Evolutionary conservation across 2,888 invertebrate genomes (phyloP), one percentile per base, ranked within the genome.

Genomic region (Leucophenga maculata): DNA sequence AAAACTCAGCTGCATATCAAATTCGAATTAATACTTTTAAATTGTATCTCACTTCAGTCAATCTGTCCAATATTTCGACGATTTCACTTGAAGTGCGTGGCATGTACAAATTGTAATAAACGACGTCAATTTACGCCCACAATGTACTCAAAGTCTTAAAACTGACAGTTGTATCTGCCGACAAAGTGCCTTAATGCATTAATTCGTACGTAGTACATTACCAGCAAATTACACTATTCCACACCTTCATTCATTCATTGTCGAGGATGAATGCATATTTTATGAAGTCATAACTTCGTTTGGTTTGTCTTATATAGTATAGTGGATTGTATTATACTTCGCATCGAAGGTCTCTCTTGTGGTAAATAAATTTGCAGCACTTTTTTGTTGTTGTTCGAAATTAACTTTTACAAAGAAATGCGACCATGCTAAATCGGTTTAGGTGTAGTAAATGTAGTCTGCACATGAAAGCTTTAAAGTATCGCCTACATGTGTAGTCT

Each of bases 211-310:
- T 9, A 6, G 18, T n/a, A 18, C 18, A 52, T 52, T 52, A 52
- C 9, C 16, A 18, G 52, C 16, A 20, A 16, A 16, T 32, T 18
- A 20, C 44, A 18, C n/a, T 32, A 60, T 39, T 16, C 60, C 32
- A 60, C 60, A 39, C 60, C 60, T 57, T 57, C 31, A 57, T n/a
- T 57, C 60, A 39, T 57, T 57, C 31, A 57, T n/a, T 57, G 57
- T 13, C 8, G 52, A 1, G 11, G 20, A 16, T 16, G 39, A 11
- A 39, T 59, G 60, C 39, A 39, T 39, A 39, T 39, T 39, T 39
- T 39, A 39, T 39, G 39, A 39, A 39, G 39, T 39, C 39, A 39
- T 39, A 39, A 39, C 8, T 39, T 39, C 11, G 11, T 39, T n/a
- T 39, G 39, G 39, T 39, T 39, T 39, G 32, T 39, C 39, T 39